These are phyloP conservation scores for Monarcha castaneiventris DNA, from an alignment of 2,113 vertebrate species.

Conservation along the genomic window DNA sequence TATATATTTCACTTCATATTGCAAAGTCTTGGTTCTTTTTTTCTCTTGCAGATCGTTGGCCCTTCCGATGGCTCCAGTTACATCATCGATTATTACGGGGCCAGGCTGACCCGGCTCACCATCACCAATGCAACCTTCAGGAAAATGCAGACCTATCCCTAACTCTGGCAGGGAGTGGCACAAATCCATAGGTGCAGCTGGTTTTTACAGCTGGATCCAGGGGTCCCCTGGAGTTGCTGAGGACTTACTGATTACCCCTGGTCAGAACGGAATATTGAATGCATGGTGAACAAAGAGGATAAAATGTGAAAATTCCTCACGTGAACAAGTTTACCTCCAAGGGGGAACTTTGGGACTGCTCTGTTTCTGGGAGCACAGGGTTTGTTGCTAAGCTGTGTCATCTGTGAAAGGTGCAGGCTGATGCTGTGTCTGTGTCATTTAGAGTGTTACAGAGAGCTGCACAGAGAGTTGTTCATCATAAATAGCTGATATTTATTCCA, in stretches of 20 bases:
- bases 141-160: conserved; percentile 89
- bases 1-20: conserved; percentile 50
- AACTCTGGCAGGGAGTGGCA: conserved; percentile 54
- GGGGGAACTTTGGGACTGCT: neutral
- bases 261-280: neutral
- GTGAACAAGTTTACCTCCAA: neutral
- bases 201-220: neutral
- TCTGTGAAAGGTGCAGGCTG: neutral
- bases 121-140: conserved; percentile 95
- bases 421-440: neutral
- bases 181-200: neutral
- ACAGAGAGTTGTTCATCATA: neutral
- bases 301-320: neutral
- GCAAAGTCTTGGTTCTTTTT: conserved; percentile 33
- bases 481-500: neutral
- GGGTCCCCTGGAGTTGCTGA: neutral
- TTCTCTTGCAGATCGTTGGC: conserved; percentile 86
- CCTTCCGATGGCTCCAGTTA: conserved; percentile 95
- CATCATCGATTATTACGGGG: conserved; percentile 97
- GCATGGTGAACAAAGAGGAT: neutral
- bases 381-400: neutral
- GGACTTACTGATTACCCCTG: neutral
- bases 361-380: neutral
- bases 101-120: conserved; percentile 86
- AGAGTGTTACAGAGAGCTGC: neutral